These are phyloP conservation scores for Grapholita molesta DNA, from an alignment of 1,140 invertebrate genomes.

Conservation along the genomic window DNA sequence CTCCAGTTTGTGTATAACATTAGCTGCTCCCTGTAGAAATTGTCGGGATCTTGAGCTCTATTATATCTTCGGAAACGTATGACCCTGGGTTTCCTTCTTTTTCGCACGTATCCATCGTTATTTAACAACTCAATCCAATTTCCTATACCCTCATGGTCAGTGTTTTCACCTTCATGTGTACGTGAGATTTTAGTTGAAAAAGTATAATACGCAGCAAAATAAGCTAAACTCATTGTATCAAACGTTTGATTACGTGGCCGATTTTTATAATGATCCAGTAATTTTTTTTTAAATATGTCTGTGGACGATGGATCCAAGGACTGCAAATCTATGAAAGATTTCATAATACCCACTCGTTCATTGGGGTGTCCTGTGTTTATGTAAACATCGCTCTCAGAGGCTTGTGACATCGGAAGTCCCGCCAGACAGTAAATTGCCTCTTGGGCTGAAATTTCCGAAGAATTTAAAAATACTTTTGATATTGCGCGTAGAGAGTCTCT, in stretches of 20 bases:
- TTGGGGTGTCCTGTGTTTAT: background rate
- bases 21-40: conserved; percentile 19
- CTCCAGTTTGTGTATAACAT: background rate
- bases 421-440: conserved; percentile 1
- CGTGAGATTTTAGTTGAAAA: background rate
- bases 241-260: background rate
- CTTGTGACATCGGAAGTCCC: background rate
- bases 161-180: background rate
- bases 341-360: background rate
- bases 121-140: background rate
- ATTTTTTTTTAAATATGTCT: background rate
- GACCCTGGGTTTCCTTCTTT: conserved; percentile 8
- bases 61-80: conserved; percentile 3
- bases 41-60: background rate
- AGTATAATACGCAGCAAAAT: conserved; percentile 12
- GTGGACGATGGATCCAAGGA: background rate
- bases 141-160: background rate
- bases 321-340: background rate
- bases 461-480: background rate
- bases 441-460: conserved; percentile 4
- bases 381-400: background rate
- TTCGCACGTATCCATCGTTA: background rate
- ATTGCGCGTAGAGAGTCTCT: background rate
- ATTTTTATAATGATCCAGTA: conserved; percentile 3
- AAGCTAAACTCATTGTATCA: background rate